Evolutionary conservation across 2,888 invertebrate species (phyloP).

Genomic region (Diarsia dahlii): DNA sequence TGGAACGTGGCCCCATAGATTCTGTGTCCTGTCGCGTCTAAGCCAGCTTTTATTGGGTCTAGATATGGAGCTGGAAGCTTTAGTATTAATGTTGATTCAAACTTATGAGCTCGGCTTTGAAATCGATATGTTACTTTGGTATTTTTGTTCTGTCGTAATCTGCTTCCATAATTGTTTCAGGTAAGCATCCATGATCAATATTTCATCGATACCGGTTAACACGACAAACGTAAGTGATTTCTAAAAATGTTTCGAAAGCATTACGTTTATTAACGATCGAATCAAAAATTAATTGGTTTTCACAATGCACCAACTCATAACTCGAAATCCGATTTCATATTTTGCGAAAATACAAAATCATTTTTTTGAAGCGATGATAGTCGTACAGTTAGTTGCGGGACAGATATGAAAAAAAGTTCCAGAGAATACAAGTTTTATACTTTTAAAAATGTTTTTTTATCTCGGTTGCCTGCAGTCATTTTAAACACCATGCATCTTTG

Average conservation of each 20-base stretch:
- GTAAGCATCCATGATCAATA: conserved; percentile 40
- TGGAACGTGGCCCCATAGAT: conserved; percentile 48
- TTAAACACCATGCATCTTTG: conserved; percentile 27
- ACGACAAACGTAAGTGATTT: conserved; percentile 38
- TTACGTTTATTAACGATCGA: conserved; percentile 24
- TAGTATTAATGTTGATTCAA: conserved; percentile 2
- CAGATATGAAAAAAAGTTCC: conserved; percentile 44
- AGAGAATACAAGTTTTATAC: conserved; percentile 16
- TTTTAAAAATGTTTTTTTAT: conserved; percentile 29
- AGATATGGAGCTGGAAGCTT: conserved; percentile 6
- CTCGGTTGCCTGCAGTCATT: conserved; percentile 33
- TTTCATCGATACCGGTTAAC: not conserved
- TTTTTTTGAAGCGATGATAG: conserved; percentile 51
- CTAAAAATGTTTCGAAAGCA: not conserved
- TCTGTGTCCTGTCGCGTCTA: conserved; percentile 38
- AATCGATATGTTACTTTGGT: not conserved
- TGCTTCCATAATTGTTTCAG: conserved; percentile 45
- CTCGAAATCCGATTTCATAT: conserved; percentile 39
- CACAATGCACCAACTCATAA: conserved; percentile 28
- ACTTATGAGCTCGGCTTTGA: not conserved
- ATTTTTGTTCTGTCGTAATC: conserved; percentile 12
- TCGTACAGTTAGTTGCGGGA: conserved; percentile 34
- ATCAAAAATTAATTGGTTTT: conserved; percentile 47
- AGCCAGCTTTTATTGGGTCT: conserved; percentile 45
- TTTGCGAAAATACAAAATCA: conserved; percentile 35